Evolutionary conservation across 2,113 vertebrate species (phyloP), one percentile per base, ranked within the genome.

Genomic region (Vidua macroura): DNA sequence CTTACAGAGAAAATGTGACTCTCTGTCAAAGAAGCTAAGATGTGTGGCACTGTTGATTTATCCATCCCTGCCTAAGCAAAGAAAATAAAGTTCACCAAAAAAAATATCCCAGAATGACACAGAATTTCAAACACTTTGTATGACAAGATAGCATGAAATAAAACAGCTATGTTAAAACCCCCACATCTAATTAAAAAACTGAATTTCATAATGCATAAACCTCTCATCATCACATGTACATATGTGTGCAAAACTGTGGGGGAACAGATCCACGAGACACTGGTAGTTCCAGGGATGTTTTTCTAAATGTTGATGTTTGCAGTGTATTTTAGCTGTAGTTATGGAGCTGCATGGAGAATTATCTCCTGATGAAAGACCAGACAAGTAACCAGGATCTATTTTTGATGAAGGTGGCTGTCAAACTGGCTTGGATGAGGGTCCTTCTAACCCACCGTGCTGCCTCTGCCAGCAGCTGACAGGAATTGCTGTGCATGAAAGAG

Each of bases 401-500:
- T 92, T 88, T 93, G 74, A 53, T 77, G 83, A 37, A 56, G 35
- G 53, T 48, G 79, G n/a, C 85, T 93, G 39, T 55, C 55, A 46
- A 24, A 13, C 24, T 72, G 64, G 16, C 49, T 83, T 51, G 39
- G 69, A 28, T 37, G 20, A 85, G 13, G 60, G 37, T 75, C n/a
- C 46, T 87, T 77, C 68, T 76, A 53, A 60, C 19, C n/a, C 68
- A 20, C 10, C 10, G 11, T 16, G 30, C 73, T 82, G 33, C 17
- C 53, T 74, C 56, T 79, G 66, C 86, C 62, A 86, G 90, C 77
- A 79, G 70, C 49, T 69, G 83, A 13, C 33, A 22, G 20, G 20
- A 84, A 60, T 63, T 44, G 25, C 64, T 19, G 28, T 3, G 9
- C 35, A 46, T 68, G 25, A 18, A 92, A 75, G 35, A 8, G 35